Evolutionary conservation across 2,888 invertebrate genomes (phyloP).

Genomic region (Apamea epomidion): DNA sequence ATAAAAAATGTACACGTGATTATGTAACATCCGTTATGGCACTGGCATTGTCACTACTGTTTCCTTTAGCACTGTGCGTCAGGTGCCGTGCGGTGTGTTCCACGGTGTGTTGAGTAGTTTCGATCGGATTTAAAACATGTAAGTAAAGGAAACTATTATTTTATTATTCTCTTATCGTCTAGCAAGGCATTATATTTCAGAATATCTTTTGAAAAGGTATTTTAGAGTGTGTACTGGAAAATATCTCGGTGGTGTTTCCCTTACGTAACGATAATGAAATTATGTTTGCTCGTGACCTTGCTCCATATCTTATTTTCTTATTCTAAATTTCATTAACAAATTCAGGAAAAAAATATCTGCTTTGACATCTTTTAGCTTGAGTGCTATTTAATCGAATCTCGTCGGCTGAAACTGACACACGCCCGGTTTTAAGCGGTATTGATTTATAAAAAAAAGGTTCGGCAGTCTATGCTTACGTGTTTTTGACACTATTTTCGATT

Average conservation of each 20-base stretch:
- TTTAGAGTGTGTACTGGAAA: conserved; percentile 12
- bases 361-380: not conserved
- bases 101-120: conserved; percentile 82
- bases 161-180: not conserved
- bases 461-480: conserved; percentile 25
- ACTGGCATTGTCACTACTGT: conserved; percentile 78
- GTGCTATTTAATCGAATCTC: conserved; percentile 24
- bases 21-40: conserved; percentile 85
- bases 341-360: conserved; percentile 4
- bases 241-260: conserved; percentile 70
- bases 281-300: conserved; percentile 89
- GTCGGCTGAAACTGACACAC: conserved; percentile 41
- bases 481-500: not conserved
- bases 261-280: conserved; percentile 88
- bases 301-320: conserved; percentile 72
- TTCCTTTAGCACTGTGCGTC: conserved; percentile 89
- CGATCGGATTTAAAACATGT: conserved; percentile 87
- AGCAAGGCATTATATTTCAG: conserved; percentile 22
- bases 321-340: conserved; percentile 38
- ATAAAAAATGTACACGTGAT: conserved; percentile 79
- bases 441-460: conserved; percentile 35
- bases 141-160: conserved; percentile 72
- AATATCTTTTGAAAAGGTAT: not conserved
- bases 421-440: conserved; percentile 56
- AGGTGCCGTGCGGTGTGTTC: conserved; percentile 86